Evolutionary conservation across 2,797 vertebrate species (phyloP).

Genomic region (Esox lucius): DNA sequence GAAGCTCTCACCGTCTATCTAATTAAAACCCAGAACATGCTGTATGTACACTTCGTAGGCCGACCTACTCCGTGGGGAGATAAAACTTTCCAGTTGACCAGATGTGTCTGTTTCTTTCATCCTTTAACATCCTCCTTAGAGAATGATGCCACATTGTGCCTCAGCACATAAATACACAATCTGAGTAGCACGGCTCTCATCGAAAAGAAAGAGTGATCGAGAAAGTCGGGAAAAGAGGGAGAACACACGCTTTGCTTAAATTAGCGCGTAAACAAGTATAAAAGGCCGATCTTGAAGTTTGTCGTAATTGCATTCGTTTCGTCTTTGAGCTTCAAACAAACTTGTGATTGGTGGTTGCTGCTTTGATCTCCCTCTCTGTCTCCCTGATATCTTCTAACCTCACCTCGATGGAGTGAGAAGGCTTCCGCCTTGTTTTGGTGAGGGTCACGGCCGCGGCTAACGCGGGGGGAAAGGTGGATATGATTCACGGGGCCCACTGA

Average conservation of each 20-base stretch:
- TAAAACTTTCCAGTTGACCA: conserved; percentile 39
- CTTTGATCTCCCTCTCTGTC: conserved; percentile 49
- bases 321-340: conserved; percentile 35
- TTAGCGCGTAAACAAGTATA: conserved; percentile 32
- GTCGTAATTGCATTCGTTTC: conserved; percentile 37
- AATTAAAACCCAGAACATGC: conserved; percentile 51
- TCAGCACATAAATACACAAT: conserved; percentile 32
- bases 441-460: not conserved
- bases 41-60: conserved; percentile 9
- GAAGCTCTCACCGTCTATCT: conserved; percentile 34
- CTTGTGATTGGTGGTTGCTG: not conserved
- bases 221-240: not conserved
- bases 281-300: conserved; percentile 29
- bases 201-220: not conserved
- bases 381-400: conserved; percentile 30
- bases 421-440: conserved; percentile 1
- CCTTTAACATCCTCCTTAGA: conserved; percentile 10
- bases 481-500: no score
- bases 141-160: conserved; percentile 12
- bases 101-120: conserved; percentile 54
- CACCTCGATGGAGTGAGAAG: conserved; percentile 16
- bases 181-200: conserved; percentile 12
- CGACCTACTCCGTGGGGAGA: conserved; percentile 34
- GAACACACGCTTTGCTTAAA: conserved; percentile 29
- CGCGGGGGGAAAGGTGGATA: no score